These are phyloP conservation scores for Erannis defoliaria DNA, from an alignment of 2,888 invertebrate species.

Conservation along the genomic window DNA sequence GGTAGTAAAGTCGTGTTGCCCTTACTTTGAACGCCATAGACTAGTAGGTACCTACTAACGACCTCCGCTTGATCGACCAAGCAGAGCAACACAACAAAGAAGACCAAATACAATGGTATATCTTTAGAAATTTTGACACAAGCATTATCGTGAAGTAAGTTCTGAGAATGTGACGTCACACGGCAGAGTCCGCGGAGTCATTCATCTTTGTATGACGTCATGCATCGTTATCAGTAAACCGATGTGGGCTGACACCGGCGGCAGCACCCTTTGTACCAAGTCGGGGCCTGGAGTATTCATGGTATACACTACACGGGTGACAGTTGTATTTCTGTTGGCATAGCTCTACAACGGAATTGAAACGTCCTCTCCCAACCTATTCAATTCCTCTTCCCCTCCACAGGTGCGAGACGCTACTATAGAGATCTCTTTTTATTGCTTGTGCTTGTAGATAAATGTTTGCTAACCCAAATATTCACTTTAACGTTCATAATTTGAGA, in stretches of 20 bases:
- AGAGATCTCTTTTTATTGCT: slow-evolving; percentile 20
- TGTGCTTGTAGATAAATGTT: slow-evolving; percentile 13
- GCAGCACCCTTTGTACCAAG: slow-evolving; percentile 55
- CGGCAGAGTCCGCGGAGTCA: slow-evolving; percentile 43
- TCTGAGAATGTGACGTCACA: slow-evolving; percentile 46
- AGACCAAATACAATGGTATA: slow-evolving; percentile 52
- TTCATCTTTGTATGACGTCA: slow-evolving; percentile 55
- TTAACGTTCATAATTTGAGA: slow-evolving; percentile 20
- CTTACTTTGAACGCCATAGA: slow-evolving; percentile 27
- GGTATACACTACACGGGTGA: slow-evolving; percentile 37
- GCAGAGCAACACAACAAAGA: slow-evolving; percentile 61
- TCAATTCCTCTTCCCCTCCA: slow-evolving; percentile 26
- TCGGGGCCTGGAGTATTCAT: slow-evolving; percentile 57
- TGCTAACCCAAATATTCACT: slow-evolving; percentile 26
- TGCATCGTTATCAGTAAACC: slow-evolving; percentile 59
- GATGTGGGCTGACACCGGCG: slow-evolving; percentile 27
- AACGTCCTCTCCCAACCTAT: slow-evolving; percentile 27
- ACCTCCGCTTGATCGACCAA: slow-evolving; percentile 62
- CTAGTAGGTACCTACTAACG: slow-evolving; percentile 41
- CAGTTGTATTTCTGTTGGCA: slow-evolving; percentile 31
- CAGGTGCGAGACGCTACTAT: slow-evolving; percentile 22
- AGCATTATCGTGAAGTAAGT: slow-evolving; percentile 28
- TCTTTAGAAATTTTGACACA: slow-evolving; percentile 50
- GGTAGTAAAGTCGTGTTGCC: background rate
- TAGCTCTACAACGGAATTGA: slow-evolving; percentile 46